A percentile compares a stretch with the other conserved stretches of the same genome.
Conservation (phyloP, 2,113 vertebrate species). For the Spizaetus ornatus region DNA sequence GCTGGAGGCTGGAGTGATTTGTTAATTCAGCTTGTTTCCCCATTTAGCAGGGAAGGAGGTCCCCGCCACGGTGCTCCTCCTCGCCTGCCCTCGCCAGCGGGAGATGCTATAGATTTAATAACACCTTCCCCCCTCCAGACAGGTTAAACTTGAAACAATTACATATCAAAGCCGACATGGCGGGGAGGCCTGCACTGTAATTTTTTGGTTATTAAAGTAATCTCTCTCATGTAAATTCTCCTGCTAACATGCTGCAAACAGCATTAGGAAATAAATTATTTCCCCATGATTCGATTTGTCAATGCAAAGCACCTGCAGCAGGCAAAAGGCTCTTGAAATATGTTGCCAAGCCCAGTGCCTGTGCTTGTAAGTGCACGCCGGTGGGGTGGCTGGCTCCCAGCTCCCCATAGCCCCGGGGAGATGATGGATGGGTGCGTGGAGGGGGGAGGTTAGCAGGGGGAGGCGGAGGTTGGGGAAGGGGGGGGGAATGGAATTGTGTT, state of each 20-base stretch:
- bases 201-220: constrained; percentile 87
- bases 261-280: constrained; percentile 86
- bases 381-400: constrained; percentile 51
- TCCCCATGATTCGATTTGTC: constrained; percentile 90
- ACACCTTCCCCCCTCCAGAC: constrained; percentile 74
- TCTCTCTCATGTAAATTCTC: constrained; percentile 83
- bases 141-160: constrained; percentile 86
- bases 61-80: constrained; percentile 57
- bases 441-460: not conserved
- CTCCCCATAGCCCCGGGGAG: constrained; percentile 50
- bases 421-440: constrained; percentile 61
- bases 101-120: constrained; percentile 72
- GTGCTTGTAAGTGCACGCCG: constrained; percentile 2
- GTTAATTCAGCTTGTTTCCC: constrained; percentile 66
- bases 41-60: constrained; percentile 67
- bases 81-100: constrained; percentile 60
- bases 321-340: constrained; percentile 86
- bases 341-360: constrained; percentile 69
- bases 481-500: constrained; percentile 73
- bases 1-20: constrained; percentile 58
- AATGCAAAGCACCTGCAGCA: constrained; percentile 81
- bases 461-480: constrained; percentile 33
- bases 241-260: constrained; percentile 78
- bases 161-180: constrained; percentile 78
- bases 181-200: constrained; percentile 76